Evolutionary conservation across 2,888 invertebrate genomes (phyloP), one percentile per base, ranked within the genome.

Genomic region (Parascotia fuliginaria): DNA sequence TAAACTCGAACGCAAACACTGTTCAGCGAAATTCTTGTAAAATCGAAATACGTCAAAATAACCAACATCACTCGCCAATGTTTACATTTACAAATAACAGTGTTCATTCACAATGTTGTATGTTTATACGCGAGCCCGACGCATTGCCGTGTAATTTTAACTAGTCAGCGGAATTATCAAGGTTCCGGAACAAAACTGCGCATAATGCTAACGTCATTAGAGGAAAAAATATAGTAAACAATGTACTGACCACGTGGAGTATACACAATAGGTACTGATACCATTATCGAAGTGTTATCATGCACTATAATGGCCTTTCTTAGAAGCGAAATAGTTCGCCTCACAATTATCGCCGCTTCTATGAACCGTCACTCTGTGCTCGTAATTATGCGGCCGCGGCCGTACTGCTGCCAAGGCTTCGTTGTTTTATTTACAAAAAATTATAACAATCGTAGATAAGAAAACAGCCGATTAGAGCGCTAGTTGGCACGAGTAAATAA

Each of bases 201-300:
- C 36, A 42, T 48, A 43, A 33, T 9, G 14, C 15, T 0, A n/a
- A 55, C 51, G 60, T 64, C 56, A 46, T 61, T 36, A 50, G 33
- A 62, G 62, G 60, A 63, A 70, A 74, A 70, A 44, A 38, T 40
- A 60, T 56, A 40, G 55, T 70, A 70, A 73, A 73, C 65, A 66
- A 63, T 56, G 56, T 55, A 46, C 41, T 39, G 52, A 60, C 60
- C 72, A 74, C 75, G 77, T 66, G 72, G 55, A 54, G 49, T 46
- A 42, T 56, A 66, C 55, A 74, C 72, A 77, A 75, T 71, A 54
- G 75, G 6, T 64, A 60, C 75, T 82, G 85, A 86, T 85, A 87
- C 66, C 67, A 81, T 79, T 86, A 87, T 89, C 85, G 79, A 70
- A 68, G 68, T 73, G 75, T 83, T 90, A 90, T 89, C 89, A 81